Evolutionary conservation across 1,140 invertebrate genomes (phyloP), one percentile per base, ranked within the genome.

Genomic region (Drosophila gunungcola): DNA sequence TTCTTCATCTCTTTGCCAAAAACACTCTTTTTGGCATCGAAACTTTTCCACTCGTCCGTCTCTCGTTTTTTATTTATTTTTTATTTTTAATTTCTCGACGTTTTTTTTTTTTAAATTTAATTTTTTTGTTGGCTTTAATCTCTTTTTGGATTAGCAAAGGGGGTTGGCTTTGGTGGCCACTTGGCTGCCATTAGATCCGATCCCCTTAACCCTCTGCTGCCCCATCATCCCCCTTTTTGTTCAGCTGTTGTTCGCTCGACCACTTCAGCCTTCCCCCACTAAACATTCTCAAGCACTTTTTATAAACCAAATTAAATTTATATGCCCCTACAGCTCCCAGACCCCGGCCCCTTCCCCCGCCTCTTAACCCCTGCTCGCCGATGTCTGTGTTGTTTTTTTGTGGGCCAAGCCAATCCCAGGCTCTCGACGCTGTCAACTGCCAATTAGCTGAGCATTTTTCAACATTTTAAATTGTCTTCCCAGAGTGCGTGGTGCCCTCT

Each of bases 371-470:
- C 55, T 43, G 58, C 55, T 25, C 34, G 42, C 32, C 58, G 21
- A 42, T 32, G 41, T 27, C 72, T 36, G 39, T 75, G 58, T 38
- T 58, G 25, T 54, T 41, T 41, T 43, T 32, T 79, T 62, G 69
- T 74, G 69, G 72, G 49, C 69, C 78, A 58, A 76, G 49, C 68
- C 76, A 74, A 74, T 79, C 77, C 76, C 77, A 79, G 56, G 48
- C 76, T 80, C 81, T 84, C 61, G 73, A 64, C 78, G 78, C 82
- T 85, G 82, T 85, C 82, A 85, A 86, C 82, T 86, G 82, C 82
- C 82, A 85, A 85, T 85, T 85, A 85, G 82, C 82, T 81, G 82
- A 86, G 82, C 82, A 85, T 85, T 85, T 85, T 85, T 85, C 82
- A 85, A 86, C 82, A 85, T 85, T 85, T 85, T 86, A 85, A 85